phyloP scores from a whole-genome alignment of 2,113 vertebrate species.

The Synchiropus splendidus region DNA sequence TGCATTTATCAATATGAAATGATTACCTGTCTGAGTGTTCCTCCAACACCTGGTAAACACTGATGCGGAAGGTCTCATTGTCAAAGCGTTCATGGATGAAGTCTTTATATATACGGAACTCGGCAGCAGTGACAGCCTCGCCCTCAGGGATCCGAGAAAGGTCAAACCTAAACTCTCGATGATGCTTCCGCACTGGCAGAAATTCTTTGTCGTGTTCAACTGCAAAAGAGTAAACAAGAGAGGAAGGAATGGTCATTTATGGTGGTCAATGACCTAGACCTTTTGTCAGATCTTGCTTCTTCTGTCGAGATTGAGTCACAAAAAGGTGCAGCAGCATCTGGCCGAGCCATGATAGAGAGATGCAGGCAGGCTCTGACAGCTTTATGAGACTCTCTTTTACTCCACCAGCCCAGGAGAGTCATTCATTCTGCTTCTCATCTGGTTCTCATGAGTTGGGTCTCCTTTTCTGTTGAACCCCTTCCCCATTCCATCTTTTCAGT shows the following conservation, averaged over 20 bases:
- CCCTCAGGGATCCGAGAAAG: slow-evolving; percentile 91
- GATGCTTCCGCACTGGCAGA: slow-evolving; percentile 83
- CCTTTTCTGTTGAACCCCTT: slow-evolving; percentile 30
- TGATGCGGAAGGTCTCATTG: slow-evolving; percentile 92
- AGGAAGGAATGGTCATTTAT: not conserved
- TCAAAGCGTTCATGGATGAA: slow-evolving; percentile 82
- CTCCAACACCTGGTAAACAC: slow-evolving; percentile 90
- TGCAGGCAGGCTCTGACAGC: slow-evolving; percentile 45
- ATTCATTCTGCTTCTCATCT: slow-evolving; percentile 56
- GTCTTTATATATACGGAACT: slow-evolving; percentile 96
- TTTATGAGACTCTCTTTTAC: slow-evolving; percentile 54
- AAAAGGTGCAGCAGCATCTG: slow-evolving; percentile 30
- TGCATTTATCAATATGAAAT: no score
- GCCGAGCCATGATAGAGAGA: slow-evolving; percentile 50
- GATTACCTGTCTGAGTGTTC: slow-evolving; percentile 78
- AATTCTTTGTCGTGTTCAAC: slow-evolving; percentile 93
- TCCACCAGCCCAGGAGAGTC: slow-evolving; percentile 44
- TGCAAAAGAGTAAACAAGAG: slow-evolving; percentile 41
- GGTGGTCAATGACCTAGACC: slow-evolving; percentile 5
- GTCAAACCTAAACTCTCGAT: slow-evolving; percentile 88
- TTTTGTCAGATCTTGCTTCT: slow-evolving; percentile 26
- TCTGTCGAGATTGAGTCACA: slow-evolving; percentile 27
- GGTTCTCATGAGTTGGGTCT: slow-evolving; percentile 56
- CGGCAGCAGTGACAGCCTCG: slow-evolving; percentile 86
- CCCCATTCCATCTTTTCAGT: slow-evolving; percentile 6